A percentile compares a stretch with the other conserved stretches of the same genome.
phyloP scores from a whole-genome alignment of 2,888 invertebrate genomes.

The Lissocephala sabroskyi region DNA sequence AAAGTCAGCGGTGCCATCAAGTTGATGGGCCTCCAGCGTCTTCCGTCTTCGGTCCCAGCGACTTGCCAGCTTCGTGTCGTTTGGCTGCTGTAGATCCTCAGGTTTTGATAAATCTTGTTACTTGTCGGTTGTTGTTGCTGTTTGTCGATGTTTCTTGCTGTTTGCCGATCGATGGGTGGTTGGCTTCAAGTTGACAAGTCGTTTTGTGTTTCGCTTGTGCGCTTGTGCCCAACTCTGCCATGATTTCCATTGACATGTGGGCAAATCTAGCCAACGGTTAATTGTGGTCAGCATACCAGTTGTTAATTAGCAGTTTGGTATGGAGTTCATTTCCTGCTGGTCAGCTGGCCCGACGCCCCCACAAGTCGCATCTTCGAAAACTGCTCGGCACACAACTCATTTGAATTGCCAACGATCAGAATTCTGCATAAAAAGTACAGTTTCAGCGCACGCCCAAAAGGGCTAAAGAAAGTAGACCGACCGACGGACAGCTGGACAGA shows the following conservation, averaged over 20 bases:
- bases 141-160: slow-evolving; percentile 13
- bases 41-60: slow-evolving; percentile 3
- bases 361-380: slow-evolving; percentile 24
- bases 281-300: slow-evolving; percentile 49
- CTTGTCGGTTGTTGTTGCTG: slow-evolving; percentile 53
- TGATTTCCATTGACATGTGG: slow-evolving; percentile 55
- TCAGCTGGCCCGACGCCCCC: not conserved
- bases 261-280: slow-evolving; percentile 42
- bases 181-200: slow-evolving; percentile 66
- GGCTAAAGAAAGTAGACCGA: not conserved
- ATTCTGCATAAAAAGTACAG: slow-evolving; percentile 33
- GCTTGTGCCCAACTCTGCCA: slow-evolving; percentile 23
- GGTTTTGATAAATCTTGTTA: slow-evolving; percentile 66
- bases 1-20: slow-evolving; percentile 52
- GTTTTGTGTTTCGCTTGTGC: slow-evolving; percentile 39
- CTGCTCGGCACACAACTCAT: no score
- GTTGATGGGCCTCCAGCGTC: slow-evolving; percentile 30
- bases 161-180: slow-evolving; percentile 65
- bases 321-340: slow-evolving; percentile 41
- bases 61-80: slow-evolving; percentile 39
- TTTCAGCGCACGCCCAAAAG: slow-evolving; percentile 4
- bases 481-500: not conserved
- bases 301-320: slow-evolving; percentile 34
- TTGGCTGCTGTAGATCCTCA: slow-evolving; percentile 54
- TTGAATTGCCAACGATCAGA: slow-evolving; percentile 43